These are phyloP conservation scores for Patella pellucida DNA, from an alignment of 2,888 invertebrate genomes.

Conservation along the genomic window DNA sequence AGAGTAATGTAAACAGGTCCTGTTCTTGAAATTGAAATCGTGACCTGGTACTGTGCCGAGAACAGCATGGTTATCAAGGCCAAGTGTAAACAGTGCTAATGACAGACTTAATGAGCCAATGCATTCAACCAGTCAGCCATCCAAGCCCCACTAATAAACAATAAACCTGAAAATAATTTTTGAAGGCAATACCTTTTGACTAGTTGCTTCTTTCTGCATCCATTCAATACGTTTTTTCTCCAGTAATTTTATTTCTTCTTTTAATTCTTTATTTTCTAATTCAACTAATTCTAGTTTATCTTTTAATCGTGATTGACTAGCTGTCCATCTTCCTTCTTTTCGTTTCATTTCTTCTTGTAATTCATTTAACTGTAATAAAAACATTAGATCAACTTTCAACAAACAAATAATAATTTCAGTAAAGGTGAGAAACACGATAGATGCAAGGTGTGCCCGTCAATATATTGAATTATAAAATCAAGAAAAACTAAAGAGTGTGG, in stretches of 20 bases:
- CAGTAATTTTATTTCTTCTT: constrained; percentile 64
- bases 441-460: background rate
- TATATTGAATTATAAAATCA: background rate
- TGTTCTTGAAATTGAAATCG: no score
- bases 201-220: constrained; percentile 56
- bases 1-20: no score
- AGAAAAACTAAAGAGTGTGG: no score
- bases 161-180: no score
- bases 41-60: no score
- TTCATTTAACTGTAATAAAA: constrained; percentile 52
- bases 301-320: constrained; percentile 61
- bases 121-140: no score
- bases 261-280: constrained; percentile 66
- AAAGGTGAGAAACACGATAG: background rate
- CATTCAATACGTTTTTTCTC: constrained; percentile 67
- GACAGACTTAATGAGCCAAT: no score
- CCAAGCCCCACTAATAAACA: no score
- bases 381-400: no score
- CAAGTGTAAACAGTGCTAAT: no score
- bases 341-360: constrained; percentile 68
- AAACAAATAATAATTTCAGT: background rate
- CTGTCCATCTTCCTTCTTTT: constrained; percentile 68
- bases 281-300: constrained; percentile 65
- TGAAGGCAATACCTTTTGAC: background rate
- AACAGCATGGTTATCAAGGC: no score